Percentiles rank a stretch among this genome's conserved stretches.
Conservation (phyloP, 2,888 invertebrate genomes). For the Junonia oenone region DNA sequence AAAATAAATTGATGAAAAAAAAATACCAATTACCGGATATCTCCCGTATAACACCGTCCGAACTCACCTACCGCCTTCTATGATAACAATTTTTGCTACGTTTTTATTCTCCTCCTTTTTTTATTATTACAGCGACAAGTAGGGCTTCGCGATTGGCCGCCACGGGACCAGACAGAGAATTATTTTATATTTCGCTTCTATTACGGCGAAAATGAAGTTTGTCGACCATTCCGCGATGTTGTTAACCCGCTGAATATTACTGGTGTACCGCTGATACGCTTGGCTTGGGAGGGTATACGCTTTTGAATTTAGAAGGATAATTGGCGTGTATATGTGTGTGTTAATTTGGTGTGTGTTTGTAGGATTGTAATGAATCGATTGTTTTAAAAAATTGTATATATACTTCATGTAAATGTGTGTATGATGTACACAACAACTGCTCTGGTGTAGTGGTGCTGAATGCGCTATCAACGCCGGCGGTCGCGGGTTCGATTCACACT, state of each 20-base stretch:
- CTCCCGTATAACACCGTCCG: slow-evolving; percentile 36
- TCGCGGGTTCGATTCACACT: no score
- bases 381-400: no score
- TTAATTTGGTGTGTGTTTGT: neutral
- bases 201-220: slow-evolving; percentile 38
- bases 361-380: neutral
- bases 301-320: slow-evolving; percentile 2
- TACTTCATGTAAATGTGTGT: neutral
- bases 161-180: slow-evolving; percentile 35
- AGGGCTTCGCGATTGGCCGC: slow-evolving; percentile 39
- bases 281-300: neutral
- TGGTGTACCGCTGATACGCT: slow-evolving; percentile 5
- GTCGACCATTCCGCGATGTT: slow-evolving; percentile 10
- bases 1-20: no score
- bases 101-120: slow-evolving; percentile 59
- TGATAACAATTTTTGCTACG: slow-evolving; percentile 69
- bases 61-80: slow-evolving; percentile 49
- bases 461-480: no score
- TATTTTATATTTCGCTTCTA: slow-evolving; percentile 41
- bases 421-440: no score
- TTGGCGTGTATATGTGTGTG: neutral
- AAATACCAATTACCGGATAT: no score
- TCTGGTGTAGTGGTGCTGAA: no score
- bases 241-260: slow-evolving; percentile 4
- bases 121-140: slow-evolving; percentile 69